phyloP scores from a whole-genome alignment of 2,888 invertebrate genomes.

The Sphaerophoria rueppellii region DNA sequence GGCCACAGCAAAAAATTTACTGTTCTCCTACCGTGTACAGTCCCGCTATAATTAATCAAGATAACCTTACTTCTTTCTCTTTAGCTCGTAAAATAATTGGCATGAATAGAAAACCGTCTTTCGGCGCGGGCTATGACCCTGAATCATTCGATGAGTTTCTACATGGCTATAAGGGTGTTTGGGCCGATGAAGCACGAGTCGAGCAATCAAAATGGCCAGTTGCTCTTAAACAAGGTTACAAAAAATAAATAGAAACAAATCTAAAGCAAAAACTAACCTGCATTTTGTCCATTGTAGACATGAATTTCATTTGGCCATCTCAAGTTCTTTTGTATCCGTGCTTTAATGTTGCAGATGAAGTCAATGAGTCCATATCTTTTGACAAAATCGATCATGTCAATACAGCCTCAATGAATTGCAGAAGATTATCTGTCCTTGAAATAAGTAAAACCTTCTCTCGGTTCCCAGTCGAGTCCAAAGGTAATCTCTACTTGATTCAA shows the following conservation, averaged over 20 bases:
- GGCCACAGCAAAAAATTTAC: background rate
- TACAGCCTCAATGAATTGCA: background rate
- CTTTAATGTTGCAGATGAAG: background rate
- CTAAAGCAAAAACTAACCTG: background rate
- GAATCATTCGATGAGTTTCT: background rate
- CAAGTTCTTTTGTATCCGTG: conserved; percentile 11
- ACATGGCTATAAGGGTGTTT: background rate
- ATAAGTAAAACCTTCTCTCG: background rate
- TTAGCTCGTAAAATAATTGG: conserved; percentile 8
- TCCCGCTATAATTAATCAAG: background rate
- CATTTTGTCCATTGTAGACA: background rate
- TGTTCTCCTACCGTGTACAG: background rate
- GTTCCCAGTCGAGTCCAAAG: background rate
- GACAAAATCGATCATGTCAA: background rate
- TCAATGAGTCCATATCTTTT: no score
- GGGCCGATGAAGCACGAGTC: background rate
- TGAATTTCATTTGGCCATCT: background rate
- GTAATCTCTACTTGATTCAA: background rate
- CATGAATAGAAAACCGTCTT: background rate
- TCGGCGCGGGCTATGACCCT: background rate
- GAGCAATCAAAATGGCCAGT: background rate
- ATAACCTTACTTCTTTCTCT: background rate
- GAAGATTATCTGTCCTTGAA: background rate
- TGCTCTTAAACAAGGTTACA: background rate
- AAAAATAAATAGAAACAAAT: background rate